A percentile compares a stretch with the other conserved stretches of the same genome.
These are phyloP conservation scores for Osmerus eperlanus DNA, from an alignment of 2,113 vertebrate genomes.

Conservation along the genomic window DNA sequence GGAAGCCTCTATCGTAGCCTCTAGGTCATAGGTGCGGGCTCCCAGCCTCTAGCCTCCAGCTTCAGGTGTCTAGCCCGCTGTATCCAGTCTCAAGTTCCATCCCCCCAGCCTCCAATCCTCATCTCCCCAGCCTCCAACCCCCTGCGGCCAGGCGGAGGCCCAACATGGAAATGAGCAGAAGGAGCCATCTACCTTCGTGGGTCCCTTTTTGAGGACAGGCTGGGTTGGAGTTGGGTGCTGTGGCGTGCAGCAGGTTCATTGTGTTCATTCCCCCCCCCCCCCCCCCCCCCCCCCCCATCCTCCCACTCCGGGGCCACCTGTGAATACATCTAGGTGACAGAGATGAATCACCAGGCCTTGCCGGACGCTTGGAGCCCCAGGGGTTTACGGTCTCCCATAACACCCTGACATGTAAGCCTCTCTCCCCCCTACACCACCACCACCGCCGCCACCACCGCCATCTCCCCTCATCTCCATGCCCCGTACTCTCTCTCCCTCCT, in stretches of 20 bases:
- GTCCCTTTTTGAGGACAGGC: too few species aligned
- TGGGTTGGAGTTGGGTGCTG: neutral
- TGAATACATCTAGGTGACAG: constrained; percentile 44
- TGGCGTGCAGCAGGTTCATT: constrained; percentile 8
- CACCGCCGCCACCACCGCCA: neutral
- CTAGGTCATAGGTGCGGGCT: too few species aligned
- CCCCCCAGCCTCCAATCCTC: constrained; percentile 6
- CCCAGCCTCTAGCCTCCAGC: neutral
- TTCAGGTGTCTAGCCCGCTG: neutral
- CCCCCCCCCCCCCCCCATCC: neutral
- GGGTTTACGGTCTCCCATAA: constrained; percentile 35
- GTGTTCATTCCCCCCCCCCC: neutral
- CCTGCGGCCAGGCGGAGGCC: neutral
- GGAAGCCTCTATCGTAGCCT: too few species aligned
- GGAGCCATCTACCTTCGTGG: neutral
- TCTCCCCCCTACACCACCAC: constrained; percentile 16
- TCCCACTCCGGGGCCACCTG: constrained; percentile 45
- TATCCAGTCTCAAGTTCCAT: constrained; percentile 13
- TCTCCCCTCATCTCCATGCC: neutral
- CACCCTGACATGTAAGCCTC: constrained; percentile 24
- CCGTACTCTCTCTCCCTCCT: constrained; percentile 5
- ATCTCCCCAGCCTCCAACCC: neutral
- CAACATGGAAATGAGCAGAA: constrained; percentile 34
- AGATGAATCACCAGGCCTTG: constrained; percentile 41
- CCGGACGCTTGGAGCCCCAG: constrained; percentile 23